Conservation (phyloP, 2,797 vertebrate species). For the Dipus sagitta region DNA sequence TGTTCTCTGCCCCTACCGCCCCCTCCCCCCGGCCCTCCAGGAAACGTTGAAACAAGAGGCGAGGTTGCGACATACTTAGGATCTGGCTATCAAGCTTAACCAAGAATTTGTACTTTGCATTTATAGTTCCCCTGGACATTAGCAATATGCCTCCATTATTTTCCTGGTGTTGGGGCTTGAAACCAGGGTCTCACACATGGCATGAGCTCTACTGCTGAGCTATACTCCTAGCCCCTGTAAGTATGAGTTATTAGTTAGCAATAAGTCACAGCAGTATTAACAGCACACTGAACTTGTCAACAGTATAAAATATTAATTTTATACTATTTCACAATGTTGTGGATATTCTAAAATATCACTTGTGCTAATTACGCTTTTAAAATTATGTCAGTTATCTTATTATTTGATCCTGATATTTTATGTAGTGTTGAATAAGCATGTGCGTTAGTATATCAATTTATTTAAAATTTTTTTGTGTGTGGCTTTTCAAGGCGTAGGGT, state of each 20-base stretch:
- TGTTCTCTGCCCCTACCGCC: too few relatives aligned
- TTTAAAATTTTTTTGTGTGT: too few relatives aligned
- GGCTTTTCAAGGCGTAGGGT: too few relatives aligned
- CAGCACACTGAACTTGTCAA: neutral
- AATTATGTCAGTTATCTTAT: neutral
- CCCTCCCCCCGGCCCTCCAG: neutral
- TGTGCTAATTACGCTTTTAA: neutral
- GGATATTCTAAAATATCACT: neutral
- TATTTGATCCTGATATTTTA: neutral
- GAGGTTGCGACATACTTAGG: neutral
- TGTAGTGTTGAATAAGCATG: neutral
- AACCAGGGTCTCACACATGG: neutral
- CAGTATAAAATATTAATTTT: constrained; percentile 23
- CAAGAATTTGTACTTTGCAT: neutral
- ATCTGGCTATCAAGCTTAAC: neutral
- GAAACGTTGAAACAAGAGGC: neutral
- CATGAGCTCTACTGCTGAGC: neutral
- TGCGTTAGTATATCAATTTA: neutral
- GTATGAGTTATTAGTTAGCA: neutral
- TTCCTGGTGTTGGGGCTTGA: neutral
- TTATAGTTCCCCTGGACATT: neutral
- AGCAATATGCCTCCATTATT: neutral
- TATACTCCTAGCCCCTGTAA: neutral
- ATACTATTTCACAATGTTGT: neutral
- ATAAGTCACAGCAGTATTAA: neutral